Conservation (phyloP, 2,797 vertebrate genomes). For the Sphaeramia orbicularis region DNA sequence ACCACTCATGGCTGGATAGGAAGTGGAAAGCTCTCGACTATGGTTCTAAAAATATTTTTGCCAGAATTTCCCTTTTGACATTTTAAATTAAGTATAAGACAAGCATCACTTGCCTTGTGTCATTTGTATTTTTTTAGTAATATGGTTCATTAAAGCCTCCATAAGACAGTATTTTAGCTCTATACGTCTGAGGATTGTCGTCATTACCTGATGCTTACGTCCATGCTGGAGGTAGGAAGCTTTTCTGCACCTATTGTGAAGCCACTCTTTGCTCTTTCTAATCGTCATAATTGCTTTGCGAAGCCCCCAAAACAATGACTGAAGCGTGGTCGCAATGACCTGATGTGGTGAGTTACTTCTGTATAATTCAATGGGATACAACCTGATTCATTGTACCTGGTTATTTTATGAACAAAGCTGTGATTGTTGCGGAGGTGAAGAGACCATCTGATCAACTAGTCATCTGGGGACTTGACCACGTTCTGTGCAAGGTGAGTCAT, state of each 20-base stretch:
- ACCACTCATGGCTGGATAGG: no score
- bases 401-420: conserved; percentile 16
- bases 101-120: no score
- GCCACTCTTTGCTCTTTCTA: neutral
- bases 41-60: no score
- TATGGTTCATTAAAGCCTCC: no score
- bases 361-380: conserved; percentile 1
- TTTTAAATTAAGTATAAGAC: no score
- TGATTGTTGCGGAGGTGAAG: conserved; percentile 1
- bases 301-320: conserved; percentile 1
- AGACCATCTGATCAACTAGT: conserved; percentile 9
- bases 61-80: no score
- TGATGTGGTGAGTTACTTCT: neutral
- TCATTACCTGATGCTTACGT: neutral
- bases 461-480: conserved; percentile 9
- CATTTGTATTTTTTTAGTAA: no score
- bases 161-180: no score
- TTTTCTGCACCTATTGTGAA: neutral
- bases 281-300: neutral
- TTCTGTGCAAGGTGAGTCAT: neutral
- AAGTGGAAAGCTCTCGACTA: no score
- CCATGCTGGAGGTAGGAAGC: no score
- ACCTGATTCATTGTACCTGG: neutral
- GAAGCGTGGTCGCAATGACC: neutral
- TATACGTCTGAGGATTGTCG: neutral